Evolutionary conservation across 2,888 invertebrate genomes (phyloP).

Genomic region (Notocelia uddmanniana): DNA sequence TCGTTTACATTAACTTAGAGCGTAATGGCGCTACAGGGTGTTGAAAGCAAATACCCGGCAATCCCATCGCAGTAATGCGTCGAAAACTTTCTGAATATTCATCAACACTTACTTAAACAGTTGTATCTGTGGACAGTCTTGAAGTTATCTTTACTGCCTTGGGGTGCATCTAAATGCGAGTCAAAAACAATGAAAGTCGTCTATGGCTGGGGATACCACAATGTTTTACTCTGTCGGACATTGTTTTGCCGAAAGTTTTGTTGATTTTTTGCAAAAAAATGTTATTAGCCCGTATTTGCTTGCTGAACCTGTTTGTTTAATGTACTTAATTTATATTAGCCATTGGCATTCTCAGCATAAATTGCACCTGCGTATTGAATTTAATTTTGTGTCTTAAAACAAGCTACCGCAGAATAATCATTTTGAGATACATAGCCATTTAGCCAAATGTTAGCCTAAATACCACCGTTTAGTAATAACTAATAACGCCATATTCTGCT

Average conservation of each 20-base stretch:
- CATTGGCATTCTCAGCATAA: too few species aligned
- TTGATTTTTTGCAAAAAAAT: too few species aligned
- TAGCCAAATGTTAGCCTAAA: too few species aligned
- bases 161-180: conserved; percentile 71
- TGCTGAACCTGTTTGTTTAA: too few species aligned
- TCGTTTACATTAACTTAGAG: background rate
- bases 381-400: too few species aligned
- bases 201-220: conserved; percentile 42
- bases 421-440: too few species aligned
- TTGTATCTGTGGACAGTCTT: conserved; percentile 53
- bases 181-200: conserved; percentile 51
- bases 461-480: too few species aligned
- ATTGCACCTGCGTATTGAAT: too few species aligned
- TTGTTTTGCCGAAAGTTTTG: background rate
- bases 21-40: conserved; percentile 10
- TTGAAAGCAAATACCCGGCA: conserved; percentile 17
- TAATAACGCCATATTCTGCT: too few species aligned
- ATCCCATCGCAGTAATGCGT: conserved; percentile 7
- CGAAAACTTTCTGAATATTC: conserved; percentile 63
- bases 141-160: conserved; percentile 64
- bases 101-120: conserved; percentile 64
- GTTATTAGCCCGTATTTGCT: too few species aligned
- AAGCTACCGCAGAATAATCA: too few species aligned
- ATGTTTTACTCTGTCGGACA: conserved; percentile 32
- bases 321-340: too few species aligned